phyloP scores from a whole-genome alignment of 2,113 vertebrate species.

The Neopipo cinnamomea region DNA sequence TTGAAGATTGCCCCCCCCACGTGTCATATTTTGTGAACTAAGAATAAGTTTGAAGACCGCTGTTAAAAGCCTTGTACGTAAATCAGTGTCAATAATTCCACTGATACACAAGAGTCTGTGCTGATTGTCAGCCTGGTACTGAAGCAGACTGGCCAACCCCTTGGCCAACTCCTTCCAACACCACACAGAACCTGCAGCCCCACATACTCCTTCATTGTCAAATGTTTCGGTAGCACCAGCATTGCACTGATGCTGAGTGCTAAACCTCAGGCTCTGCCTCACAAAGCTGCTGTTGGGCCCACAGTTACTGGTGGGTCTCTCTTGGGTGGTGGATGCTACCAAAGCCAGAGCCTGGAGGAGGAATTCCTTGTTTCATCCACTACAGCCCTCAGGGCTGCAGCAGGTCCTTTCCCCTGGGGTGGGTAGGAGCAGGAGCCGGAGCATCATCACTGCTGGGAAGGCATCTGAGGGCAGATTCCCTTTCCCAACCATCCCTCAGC shows the following conservation, averaged over 20 bases:
- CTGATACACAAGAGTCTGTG: background rate
- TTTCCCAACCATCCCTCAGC: background rate
- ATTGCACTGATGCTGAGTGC: rapidly evolving
- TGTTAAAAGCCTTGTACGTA: background rate
- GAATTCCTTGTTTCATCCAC: background rate
- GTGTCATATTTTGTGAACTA: background rate
- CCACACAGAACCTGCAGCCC: background rate
- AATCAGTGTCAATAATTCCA: background rate
- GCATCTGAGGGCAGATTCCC: background rate
- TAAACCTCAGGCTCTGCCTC: background rate
- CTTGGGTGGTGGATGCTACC: background rate
- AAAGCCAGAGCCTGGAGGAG: background rate
- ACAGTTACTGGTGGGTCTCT: background rate
- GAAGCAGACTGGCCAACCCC: background rate
- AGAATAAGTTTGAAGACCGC: background rate
- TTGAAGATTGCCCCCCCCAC: background rate
- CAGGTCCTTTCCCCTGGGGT: background rate
- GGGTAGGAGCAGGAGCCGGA: background rate
- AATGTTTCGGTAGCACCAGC: background rate
- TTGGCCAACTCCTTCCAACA: background rate
- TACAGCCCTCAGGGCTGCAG: background rate
- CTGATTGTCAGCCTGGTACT: background rate
- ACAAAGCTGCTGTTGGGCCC: background rate
- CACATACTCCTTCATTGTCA: rapidly evolving
- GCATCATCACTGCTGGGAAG: background rate